Evolutionary conservation across 2,888 invertebrate genomes (phyloP).

Genomic region (Stenurella melanura): DNA sequence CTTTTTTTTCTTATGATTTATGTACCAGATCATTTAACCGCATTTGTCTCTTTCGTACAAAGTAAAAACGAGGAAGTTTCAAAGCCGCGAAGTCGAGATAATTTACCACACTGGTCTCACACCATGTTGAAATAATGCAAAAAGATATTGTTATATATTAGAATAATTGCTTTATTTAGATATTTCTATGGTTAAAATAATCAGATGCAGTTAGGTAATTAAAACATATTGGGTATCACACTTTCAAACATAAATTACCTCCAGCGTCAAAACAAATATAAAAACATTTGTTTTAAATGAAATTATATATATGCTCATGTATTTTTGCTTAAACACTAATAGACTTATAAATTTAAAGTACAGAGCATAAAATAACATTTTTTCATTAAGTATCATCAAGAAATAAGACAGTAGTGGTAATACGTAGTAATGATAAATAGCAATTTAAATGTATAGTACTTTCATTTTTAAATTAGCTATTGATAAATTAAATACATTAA

Average conservation of each 20-base stretch:
- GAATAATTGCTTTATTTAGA: neutral
- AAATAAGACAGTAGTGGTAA: no score
- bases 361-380: neutral
- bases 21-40: neutral
- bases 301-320: neutral
- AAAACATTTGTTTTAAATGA: neutral
- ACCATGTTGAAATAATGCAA: neutral
- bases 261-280: neutral
- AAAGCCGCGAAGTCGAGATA: neutral
- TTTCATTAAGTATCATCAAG: neutral
- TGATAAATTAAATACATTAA: no score
- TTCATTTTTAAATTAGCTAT: no score
- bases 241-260: neutral
- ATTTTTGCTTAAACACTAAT: no score
- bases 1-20: no score
- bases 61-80: neutral
- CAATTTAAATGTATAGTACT: no score
- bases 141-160: neutral
- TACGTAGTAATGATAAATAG: no score
- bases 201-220: neutral
- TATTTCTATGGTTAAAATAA: neutral
- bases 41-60: neutral
- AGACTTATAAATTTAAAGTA: no score
- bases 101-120: neutral
- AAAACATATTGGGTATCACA: neutral